Evolutionary conservation across 2,888 invertebrate genomes (phyloP).

Genomic region (Catotricha subobsoleta): DNA sequence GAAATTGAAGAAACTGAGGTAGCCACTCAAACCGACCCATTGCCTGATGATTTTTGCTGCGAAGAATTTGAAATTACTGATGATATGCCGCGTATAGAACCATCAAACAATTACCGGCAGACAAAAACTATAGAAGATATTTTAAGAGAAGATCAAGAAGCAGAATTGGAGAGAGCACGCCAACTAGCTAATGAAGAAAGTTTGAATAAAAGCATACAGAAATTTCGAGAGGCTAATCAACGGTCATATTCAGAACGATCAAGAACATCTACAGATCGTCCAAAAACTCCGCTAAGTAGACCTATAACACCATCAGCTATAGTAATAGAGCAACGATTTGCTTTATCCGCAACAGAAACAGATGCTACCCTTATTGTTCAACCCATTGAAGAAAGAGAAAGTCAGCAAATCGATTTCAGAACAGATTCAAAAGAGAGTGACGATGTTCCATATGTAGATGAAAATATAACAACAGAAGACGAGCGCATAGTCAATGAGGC

Average conservation of each 20-base stretch:
- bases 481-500: conserved; percentile 7
- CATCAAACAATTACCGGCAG: conserved; percentile 15
- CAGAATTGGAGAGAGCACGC: conserved; percentile 16
- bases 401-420: not conserved
- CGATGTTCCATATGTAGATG: conserved; percentile 5
- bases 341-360: conserved; percentile 40
- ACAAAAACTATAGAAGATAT: conserved; percentile 25
- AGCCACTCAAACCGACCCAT: conserved; percentile 69
- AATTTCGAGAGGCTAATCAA: conserved; percentile 31
- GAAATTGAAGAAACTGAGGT: conserved; percentile 48
- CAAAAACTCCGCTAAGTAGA: conserved; percentile 36
- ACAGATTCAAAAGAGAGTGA: conserved; percentile 3
- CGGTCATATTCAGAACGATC: conserved; percentile 34
- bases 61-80: conserved; percentile 34
- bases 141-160: conserved; percentile 21
- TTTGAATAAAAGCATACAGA: not conserved
- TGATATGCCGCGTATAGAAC: conserved; percentile 27
- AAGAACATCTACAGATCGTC: conserved; percentile 39
- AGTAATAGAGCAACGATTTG: conserved; percentile 39
- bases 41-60: conserved; percentile 54
- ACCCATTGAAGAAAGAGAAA: conserved; percentile 31
- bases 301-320: conserved; percentile 42
- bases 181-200: conserved; percentile 8
- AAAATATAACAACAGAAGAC: conserved; percentile 3
- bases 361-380: conserved; percentile 48